Base-by-base conservation (phyloP, 2,113 vertebrate genomes). In the Calonectris borealis region DNA sequence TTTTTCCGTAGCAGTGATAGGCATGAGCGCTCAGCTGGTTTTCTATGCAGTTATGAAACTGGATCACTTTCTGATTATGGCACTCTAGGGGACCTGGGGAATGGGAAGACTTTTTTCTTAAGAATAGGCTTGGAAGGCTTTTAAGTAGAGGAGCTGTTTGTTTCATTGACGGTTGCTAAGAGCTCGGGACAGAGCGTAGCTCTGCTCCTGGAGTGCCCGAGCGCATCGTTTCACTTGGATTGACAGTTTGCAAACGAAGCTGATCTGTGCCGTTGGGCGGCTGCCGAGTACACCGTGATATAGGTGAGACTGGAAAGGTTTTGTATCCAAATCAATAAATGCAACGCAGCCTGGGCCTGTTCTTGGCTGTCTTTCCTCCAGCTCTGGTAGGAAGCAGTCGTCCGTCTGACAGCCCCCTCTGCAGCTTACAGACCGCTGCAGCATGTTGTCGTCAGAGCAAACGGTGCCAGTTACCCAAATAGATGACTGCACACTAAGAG, bases 121-220 rank as follows among this genome's bases (percentile, higher is more conserved):
- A 54, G 64, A 64, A 69, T 13, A 22, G 48, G 38, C n/a, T 36
- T 31, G 14, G 27, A n/a, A 73, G 46, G 36, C 26, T 55, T 34
- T 42, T 16, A 42, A 71, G 57, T 9, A 57, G 17, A 75, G 32
- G 64, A 88, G 51, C 29, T 1, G 2, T 12, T 73, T 75, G 11
- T 73, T 42, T 55, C 68, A 16, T 8, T 60, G 75, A 4, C 0
- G 6, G 13, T 12, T 6, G 9, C 40, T 27, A 38, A 42, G 76
- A 76, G 66, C 70, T 71, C 6, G 6, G 88, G 42, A 36, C 44
- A n/a, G 40, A 70, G 21, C 3, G 0, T 13, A 7, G 44, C 79
- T 71, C 54, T 18, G 44, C 19, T 65, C 57, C 42, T 10, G 38
- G 40, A 49, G 49, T 0, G 0, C 68, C 62, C 0, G 1, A 20